phyloP scores from a whole-genome alignment of 2,113 vertebrate genomes.

The Craseonycteris thonglongyai region DNA sequence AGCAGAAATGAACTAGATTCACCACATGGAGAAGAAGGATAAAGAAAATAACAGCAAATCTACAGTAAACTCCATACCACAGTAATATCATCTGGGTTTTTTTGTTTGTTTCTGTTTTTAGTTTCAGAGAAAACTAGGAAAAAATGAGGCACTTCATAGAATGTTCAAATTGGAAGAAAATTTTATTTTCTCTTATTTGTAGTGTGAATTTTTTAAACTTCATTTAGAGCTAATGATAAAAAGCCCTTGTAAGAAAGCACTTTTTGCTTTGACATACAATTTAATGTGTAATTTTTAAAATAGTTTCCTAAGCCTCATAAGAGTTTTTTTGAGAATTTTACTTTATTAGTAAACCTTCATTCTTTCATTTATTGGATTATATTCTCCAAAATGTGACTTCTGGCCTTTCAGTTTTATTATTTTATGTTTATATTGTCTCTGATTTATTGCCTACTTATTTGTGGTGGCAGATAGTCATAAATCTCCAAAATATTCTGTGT shows the following conservation, averaged over 20 bases:
- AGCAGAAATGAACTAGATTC: neutral
- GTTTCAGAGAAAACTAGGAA: neutral
- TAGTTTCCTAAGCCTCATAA: conserved; percentile 3
- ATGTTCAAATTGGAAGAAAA: neutral
- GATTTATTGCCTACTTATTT: neutral
- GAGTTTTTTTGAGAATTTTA: conserved; percentile 7
- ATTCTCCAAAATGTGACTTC: conserved; percentile 35
- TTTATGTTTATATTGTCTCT: neutral
- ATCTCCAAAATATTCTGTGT: neutral
- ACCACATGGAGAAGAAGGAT: neutral
- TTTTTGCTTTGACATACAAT: neutral
- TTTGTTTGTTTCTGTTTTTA: neutral
- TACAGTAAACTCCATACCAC: neutral
- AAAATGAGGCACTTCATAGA: neutral
- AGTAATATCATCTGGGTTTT: neutral
- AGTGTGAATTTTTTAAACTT: neutral
- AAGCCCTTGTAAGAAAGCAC: neutral
- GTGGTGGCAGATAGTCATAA: neutral
- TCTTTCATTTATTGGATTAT: neutral
- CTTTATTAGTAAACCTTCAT: neutral
- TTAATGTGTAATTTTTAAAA: neutral
- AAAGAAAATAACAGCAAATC: neutral
- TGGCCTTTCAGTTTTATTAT: neutral
- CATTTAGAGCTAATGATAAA: neutral
- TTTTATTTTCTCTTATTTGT: neutral